phyloP scores from a whole-genome alignment of 2,113 vertebrate genomes.

The Lepus europaeus region DNA sequence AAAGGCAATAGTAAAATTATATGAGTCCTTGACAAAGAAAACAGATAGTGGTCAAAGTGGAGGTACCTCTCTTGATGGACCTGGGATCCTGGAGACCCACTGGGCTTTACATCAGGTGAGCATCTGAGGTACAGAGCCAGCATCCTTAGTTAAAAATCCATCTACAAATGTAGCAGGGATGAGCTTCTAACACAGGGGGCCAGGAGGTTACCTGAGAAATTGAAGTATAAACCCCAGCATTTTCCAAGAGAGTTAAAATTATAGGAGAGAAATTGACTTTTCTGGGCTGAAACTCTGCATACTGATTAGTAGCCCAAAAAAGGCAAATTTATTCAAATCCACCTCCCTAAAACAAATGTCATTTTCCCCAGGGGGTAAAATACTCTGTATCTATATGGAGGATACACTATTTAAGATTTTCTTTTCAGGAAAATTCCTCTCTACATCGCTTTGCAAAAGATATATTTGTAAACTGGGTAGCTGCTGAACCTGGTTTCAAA shows the following conservation, averaged over 20 bases:
- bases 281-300: constrained; percentile 73
- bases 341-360: constrained; percentile 81
- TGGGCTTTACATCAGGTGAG: neutral
- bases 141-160: neutral
- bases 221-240: constrained; percentile 61
- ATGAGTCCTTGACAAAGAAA: neutral
- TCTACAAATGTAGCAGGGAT: neutral
- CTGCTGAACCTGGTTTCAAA: constrained; percentile 43
- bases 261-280: constrained; percentile 65
- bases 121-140: neutral
- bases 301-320: constrained; percentile 66
- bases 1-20: neutral
- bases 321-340: constrained; percentile 79
- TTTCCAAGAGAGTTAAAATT: constrained; percentile 74
- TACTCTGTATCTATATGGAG: constrained; percentile 69
- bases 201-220: neutral
- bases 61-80: neutral
- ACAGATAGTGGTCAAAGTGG: neutral
- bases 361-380: constrained; percentile 60
- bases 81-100: neutral
- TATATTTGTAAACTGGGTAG: constrained; percentile 4
- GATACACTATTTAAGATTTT: constrained; percentile 55
- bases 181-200: neutral
- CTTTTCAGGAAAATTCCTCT: constrained; percentile 69
- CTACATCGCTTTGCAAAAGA: neutral